These are phyloP conservation scores for Conus canariensis DNA, from an alignment of 2,888 invertebrate species.

Conservation along the genomic window DNA sequence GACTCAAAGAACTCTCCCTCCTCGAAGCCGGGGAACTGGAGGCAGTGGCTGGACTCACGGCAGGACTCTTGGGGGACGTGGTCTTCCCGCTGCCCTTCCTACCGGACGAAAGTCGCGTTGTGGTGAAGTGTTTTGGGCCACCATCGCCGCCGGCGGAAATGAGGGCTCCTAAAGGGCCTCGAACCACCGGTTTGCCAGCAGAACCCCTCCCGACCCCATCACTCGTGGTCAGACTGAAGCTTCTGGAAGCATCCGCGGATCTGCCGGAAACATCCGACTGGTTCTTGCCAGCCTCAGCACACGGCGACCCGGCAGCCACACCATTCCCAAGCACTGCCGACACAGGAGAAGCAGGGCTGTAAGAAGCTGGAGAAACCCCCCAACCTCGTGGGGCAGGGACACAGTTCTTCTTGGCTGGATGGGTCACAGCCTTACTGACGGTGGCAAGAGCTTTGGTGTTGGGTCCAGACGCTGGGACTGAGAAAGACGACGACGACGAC, in stretches of 20 bases:
- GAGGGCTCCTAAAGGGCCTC: slow-evolving; percentile 12
- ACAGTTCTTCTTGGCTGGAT: not conserved
- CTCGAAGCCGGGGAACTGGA: not conserved
- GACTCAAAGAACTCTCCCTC: not conserved
- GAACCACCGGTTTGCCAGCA: not conserved
- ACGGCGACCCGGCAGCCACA: too few relatives aligned
- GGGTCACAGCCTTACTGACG: not conserved
- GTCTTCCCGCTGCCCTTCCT: not conserved
- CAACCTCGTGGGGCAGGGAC: not conserved
- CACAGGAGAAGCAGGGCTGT: not conserved
- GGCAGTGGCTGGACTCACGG: not conserved
- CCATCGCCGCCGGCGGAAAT: slow-evolving; percentile 15
- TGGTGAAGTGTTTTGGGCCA: not conserved
- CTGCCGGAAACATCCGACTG: not conserved
- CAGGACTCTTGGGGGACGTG: not conserved
- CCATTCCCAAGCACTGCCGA: too few relatives aligned
- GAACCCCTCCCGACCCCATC: not conserved
- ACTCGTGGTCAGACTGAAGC: not conserved
- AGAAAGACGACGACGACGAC: not conserved
- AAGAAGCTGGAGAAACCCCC: not conserved
- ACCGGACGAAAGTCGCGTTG: not conserved
- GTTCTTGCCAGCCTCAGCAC: too few relatives aligned
- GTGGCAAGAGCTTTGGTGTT: not conserved
- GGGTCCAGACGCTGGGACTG: not conserved
- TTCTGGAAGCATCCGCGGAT: not conserved